Conservation (phyloP, 2,113 vertebrate species). For the Clarias gariepinus region DNA sequence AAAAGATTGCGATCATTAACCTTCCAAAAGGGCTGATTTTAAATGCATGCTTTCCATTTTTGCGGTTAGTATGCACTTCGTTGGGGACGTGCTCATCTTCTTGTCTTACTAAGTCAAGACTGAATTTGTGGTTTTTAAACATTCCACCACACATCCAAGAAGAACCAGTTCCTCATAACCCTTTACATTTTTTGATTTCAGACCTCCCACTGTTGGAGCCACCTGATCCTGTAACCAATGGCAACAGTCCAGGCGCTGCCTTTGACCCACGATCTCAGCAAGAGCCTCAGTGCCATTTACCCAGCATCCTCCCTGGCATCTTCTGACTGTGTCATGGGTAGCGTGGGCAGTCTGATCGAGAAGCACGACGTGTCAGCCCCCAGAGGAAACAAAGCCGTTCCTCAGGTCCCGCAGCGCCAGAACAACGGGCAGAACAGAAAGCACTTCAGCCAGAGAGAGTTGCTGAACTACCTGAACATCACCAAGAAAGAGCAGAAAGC, state of each 20-base stretch:
- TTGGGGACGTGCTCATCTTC: too few species aligned
- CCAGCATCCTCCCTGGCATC: constrained; percentile 64
- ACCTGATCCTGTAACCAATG: constrained; percentile 84
- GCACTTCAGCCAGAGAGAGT: constrained; percentile 86
- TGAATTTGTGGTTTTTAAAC: background rate
- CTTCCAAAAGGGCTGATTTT: background rate
- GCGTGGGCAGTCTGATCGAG: constrained; percentile 94
- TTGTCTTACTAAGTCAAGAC: background rate
- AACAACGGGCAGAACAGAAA: constrained; percentile 86
- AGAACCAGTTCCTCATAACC: background rate
- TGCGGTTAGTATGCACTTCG: background rate
- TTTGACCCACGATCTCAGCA: constrained; percentile 79
- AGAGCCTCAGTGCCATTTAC: constrained; percentile 70
- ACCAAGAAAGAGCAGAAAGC: constrained; percentile 84
- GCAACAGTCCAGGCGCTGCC: constrained; percentile 88
- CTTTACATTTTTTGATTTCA: constrained; percentile 55
- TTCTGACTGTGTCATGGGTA: constrained; percentile 85
- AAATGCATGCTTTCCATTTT: background rate
- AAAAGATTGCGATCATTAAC: background rate
- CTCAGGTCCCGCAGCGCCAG: constrained; percentile 81
- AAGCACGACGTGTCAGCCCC: constrained; percentile 83
- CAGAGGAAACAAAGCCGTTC: constrained; percentile 70
- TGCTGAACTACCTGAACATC: constrained; percentile 91
- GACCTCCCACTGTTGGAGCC: constrained; percentile 68
- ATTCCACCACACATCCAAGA: background rate